Evolutionary conservation across 2,797 vertebrate genomes (phyloP).

Genomic region (Phoebastria nigripes): DNA sequence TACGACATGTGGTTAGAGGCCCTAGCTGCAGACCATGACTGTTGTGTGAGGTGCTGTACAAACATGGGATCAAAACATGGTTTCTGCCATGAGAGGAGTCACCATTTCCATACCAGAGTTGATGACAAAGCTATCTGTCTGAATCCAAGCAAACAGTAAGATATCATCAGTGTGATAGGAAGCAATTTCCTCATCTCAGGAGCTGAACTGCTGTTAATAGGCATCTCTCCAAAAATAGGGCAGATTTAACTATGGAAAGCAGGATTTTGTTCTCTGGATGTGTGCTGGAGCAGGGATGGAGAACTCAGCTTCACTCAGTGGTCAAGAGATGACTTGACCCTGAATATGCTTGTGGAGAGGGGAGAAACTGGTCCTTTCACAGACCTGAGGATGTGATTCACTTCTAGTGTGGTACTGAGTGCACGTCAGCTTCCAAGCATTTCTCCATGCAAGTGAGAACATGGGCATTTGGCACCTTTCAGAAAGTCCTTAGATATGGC

Average conservation of each 20-base stretch:
- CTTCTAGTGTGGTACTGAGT: not conserved
- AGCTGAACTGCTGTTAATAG: not conserved
- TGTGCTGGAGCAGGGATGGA: not conserved
- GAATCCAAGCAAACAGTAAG: not conserved
- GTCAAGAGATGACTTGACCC: not conserved
- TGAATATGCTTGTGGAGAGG: not conserved
- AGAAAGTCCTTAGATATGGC: not conserved
- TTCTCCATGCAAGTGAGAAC: not conserved
- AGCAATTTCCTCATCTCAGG: not conserved
- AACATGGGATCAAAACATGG: not conserved
- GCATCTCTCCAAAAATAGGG: not conserved
- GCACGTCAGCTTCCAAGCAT: not conserved
- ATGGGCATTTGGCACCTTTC: not conserved
- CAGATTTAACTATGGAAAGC: not conserved
- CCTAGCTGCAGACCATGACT: not conserved
- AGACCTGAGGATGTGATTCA: not conserved
- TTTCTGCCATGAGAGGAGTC: not conserved
- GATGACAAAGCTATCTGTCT: not conserved
- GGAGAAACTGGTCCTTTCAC: not conserved
- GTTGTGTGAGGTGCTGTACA: not conserved
- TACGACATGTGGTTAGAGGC: not conserved
- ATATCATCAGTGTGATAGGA: not conserved
- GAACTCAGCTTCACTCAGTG: not conserved
- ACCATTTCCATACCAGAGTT: not conserved
- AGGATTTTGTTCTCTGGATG: not conserved